phyloP scores from a whole-genome alignment of 1,140 invertebrate genomes.

The Ditylenchus dipsaci region DNA sequence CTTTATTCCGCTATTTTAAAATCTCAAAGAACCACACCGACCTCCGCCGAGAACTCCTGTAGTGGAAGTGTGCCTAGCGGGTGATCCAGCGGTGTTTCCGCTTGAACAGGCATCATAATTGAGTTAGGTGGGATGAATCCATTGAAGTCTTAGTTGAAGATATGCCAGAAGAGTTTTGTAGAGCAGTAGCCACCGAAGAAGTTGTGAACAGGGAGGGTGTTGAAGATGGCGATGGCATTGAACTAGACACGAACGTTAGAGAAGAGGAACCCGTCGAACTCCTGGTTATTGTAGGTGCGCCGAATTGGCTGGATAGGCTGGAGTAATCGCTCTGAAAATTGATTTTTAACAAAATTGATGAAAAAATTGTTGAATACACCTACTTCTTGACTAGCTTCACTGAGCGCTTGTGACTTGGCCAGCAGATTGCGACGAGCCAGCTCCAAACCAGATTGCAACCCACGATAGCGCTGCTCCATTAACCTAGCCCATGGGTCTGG shows the following conservation, averaged over 20 bases:
- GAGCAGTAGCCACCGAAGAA: constrained; percentile 2
- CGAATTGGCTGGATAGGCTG: too few relatives aligned
- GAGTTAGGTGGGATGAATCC: neutral
- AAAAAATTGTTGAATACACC: too few relatives aligned
- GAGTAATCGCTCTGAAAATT: too few relatives aligned
- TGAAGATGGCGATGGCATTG: neutral
- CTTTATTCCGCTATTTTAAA: too few relatives aligned
- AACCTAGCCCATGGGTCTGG: constrained; percentile 43
- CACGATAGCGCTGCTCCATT: constrained; percentile 22
- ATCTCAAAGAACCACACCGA: too few relatives aligned
- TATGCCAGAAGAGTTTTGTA: neutral
- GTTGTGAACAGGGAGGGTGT: neutral
- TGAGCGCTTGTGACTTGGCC: neutral
- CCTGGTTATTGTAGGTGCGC: too few relatives aligned
- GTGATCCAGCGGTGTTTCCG: neutral
- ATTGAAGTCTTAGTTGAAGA: constrained; percentile 2
- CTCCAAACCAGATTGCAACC: constrained; percentile 32
- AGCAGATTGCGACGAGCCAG: constrained; percentile 29
- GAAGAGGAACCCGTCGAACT: too few relatives aligned
- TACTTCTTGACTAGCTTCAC: neutral
- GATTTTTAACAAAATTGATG: too few relatives aligned
- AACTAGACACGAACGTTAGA: neutral
- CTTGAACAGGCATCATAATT: neutral
- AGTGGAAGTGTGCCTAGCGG: neutral
- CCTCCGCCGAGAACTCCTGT: too few relatives aligned